Base-by-base conservation (phyloP, 2,797 vertebrate genomes). In the Phalloptychus januarius region DNA sequence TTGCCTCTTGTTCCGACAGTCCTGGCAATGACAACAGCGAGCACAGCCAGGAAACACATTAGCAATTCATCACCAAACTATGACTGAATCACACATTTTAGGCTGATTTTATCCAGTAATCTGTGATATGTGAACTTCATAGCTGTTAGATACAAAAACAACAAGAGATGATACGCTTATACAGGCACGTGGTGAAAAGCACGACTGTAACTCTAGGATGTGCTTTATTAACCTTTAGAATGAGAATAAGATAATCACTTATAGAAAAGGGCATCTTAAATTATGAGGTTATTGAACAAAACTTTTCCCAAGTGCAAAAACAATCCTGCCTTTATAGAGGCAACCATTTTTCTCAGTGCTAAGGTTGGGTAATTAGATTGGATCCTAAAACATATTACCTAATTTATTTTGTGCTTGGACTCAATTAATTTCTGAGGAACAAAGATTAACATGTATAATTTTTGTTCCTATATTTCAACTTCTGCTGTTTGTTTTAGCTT, bases 21-120 rank as follows among this genome's bases (percentile, higher is more conserved):
- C 46, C 79, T 87, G 87, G 87, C 86, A 82, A 65, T 65, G 0
- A 75, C 81, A 77, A 50, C 79, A 28, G 77, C 38, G 2, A 10
- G 77, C 2, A 23, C 75, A 48, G 86, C 84, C 87, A 83, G 87
- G 76, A 82, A 72, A 83, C 54, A 75, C 86, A 80, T 86, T 83
- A 77, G 79, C 75, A 52, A 76, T 83, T 84, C 79, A 80, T 74
- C 86, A 25, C 54, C 40, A 1, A 56, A 6, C 69, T 52, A 25
- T 74, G 77, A 87, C 85, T 86, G 79, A 84, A 83, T 81, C 76
- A 73, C 71, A 50, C 11, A 5, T 44, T 70, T 79, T 87, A 8
- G 48, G 48, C 74, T 79, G 77, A 54, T 81, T 75, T 79, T 73
- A 63, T 38, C 25, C 33, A 23, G 76, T 61, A 69, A 76, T 70